These are phyloP conservation scores for Mormoops blainvillei DNA, from an alignment of 2,113 vertebrate genomes.

Conservation along the genomic window DNA sequence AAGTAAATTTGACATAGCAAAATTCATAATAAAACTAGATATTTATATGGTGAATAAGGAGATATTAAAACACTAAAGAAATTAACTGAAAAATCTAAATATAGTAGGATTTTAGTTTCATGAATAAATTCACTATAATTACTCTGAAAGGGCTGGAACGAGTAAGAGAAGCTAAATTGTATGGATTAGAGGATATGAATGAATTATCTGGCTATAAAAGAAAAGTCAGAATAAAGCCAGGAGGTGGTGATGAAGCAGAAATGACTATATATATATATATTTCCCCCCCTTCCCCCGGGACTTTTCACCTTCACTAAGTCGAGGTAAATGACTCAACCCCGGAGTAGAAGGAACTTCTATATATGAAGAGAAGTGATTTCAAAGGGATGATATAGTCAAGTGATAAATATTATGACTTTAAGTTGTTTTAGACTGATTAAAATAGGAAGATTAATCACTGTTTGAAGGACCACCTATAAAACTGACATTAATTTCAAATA, in stretches of 20 bases:
- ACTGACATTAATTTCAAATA: slow-evolving; percentile 5
- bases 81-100: neutral
- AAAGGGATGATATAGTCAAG: neutral
- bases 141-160: neutral
- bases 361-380: neutral
- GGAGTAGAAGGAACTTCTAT: neutral
- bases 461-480: neutral
- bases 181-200: neutral
- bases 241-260: neutral
- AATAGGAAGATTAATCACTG: neutral
- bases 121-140: neutral
- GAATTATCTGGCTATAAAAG: neutral
- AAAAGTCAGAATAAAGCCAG: neutral
- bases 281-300: too few relatives aligned
- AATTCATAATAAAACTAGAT: slow-evolving; percentile 2
- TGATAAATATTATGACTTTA: neutral
- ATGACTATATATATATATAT: neutral
- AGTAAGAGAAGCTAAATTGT: neutral
- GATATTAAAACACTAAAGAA: neutral
- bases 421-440: slow-evolving; percentile 5
- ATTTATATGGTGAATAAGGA: neutral
- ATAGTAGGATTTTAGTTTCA: neutral
- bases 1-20: neutral
- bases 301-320: neutral
- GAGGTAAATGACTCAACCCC: neutral